Evolutionary conservation across 1,140 invertebrate genomes (phyloP).

Genomic region (Sitobion miscanthi): DNA sequence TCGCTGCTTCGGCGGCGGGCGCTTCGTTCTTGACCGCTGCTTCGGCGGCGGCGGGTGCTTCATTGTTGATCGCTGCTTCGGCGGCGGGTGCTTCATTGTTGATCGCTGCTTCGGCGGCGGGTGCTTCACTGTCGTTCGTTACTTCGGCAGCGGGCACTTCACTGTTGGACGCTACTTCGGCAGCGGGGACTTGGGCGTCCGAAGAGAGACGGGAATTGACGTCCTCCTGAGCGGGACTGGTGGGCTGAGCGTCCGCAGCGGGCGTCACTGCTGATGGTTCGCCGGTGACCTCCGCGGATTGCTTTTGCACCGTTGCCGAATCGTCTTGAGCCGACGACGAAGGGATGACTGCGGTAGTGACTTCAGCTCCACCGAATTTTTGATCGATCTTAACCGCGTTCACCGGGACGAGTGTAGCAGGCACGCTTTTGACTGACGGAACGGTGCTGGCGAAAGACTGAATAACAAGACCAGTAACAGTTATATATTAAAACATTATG

Average conservation of each 20-base stretch:
- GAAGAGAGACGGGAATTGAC: not conserved
- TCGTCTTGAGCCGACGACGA: not conserved
- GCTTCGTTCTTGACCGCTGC: no score
- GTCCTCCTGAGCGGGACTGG: not conserved
- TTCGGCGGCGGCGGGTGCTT: not conserved
- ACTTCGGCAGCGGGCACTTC: not conserved
- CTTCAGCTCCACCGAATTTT: not conserved
- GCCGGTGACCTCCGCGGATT: not conserved
- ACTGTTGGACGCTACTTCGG: not conserved
- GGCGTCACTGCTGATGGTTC: not conserved
- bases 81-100: not conserved
- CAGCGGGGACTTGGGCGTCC: not conserved
- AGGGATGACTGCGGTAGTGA: not conserved
- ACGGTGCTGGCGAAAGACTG: not conserved
- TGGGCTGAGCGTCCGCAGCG: not conserved
- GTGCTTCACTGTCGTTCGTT: not conserved
- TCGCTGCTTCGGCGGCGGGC: not conserved
- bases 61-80: not conserved
- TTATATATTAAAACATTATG: not conserved
- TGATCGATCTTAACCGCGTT: not conserved
- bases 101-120: not conserved
- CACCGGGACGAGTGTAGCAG: not conserved
- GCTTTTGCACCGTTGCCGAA: conserved; percentile 1
- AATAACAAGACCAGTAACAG: not conserved
- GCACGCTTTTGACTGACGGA: not conserved